phyloP scores from a whole-genome alignment of 2,113 vertebrate species.

The Hiodon alosoides region DNA sequence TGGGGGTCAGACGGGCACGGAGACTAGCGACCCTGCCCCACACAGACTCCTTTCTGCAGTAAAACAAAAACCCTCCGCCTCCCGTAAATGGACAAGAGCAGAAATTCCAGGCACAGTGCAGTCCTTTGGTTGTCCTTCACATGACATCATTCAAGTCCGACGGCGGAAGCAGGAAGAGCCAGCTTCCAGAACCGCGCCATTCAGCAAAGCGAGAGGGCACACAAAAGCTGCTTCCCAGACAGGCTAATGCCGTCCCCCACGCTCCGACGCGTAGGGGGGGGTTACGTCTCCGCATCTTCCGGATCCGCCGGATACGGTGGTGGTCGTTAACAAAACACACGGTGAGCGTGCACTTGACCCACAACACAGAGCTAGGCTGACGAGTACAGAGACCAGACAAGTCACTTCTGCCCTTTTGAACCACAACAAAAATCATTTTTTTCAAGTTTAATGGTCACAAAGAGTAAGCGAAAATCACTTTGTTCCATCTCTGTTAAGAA shows the following conservation, averaged over 20 bases:
- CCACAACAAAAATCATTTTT: too few relatives aligned
- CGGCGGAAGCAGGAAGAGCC: slow-evolving; percentile 11
- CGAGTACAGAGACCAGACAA: too few relatives aligned
- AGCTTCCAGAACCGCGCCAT: slow-evolving; percentile 27
- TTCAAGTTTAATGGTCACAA: too few relatives aligned
- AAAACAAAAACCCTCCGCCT: slow-evolving; percentile 2
- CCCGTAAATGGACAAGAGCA: slow-evolving; percentile 15
- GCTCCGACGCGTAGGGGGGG: slow-evolving; percentile 3
- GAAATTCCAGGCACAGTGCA: slow-evolving; percentile 23
- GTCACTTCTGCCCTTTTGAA: too few relatives aligned
- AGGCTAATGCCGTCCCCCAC: background rate
- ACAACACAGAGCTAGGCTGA: too few relatives aligned
- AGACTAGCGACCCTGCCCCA: background rate
- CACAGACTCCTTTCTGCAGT: background rate
- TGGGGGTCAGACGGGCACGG: background rate
- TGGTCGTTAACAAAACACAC: too few relatives aligned
- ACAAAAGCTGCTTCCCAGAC: slow-evolving; percentile 28
- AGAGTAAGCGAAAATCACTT: too few relatives aligned
- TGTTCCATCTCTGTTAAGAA: too few relatives aligned
- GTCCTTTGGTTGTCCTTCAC: slow-evolving; percentile 29
- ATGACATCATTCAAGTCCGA: slow-evolving; percentile 34
- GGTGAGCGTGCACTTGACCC: too few relatives aligned
- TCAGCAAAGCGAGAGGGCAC: slow-evolving; percentile 13
- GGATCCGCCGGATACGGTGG: background rate
- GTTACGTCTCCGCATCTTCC: background rate